Base-by-base conservation (phyloP, 2,113 vertebrate genomes). In the Syngnathus typhle region DNA sequence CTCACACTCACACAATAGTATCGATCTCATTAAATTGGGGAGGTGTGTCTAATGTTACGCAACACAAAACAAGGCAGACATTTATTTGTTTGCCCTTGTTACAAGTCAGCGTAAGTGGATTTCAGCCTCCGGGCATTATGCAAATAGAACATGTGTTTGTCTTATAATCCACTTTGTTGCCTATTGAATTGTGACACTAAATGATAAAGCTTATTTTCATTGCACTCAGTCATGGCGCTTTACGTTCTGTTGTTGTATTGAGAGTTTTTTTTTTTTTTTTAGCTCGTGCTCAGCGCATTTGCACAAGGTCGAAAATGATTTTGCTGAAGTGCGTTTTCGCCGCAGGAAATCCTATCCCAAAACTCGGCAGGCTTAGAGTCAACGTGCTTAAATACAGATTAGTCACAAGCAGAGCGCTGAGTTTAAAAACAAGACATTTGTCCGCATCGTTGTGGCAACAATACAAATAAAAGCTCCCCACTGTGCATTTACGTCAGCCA, bases 31-130 rank as follows among this genome's bases (percentile, higher is more conserved):
- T 19, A 49, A 49, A 49, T 49, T 49, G 47, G 5, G 13, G 5
- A 46, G 13, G 44, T 15, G 44, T n/a, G 7, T 18, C 46, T 19
- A 49, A 49, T 49, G 6, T 51, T 51, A 51, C 19, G 19, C 49
- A 51, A 51, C 6, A 51, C 49, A 9, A 51, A 13, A 55, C 23
- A 55, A 7, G 27, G 36, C 27, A 18, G 27, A 58, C 55, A 52
- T 39, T 75, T 65, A 64, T 84, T 73, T 47, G 75, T 81, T 78
- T 63, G 51, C n/a, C 58, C 55, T 51, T 54, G 72, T 66, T 65
- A 73, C 79, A 74, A 75, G 70, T 84, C 75, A 78, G 12, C 68
- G 55, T 78, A 82, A 88, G 65, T 75, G 69, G 64, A 82, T 87
- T 82, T 81, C 58, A 69, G 61, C 64, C 60, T 1, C 2, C 55